Evolutionary conservation across 2,888 invertebrate species (phyloP).

Genomic region (Eilema griseolum): DNA sequence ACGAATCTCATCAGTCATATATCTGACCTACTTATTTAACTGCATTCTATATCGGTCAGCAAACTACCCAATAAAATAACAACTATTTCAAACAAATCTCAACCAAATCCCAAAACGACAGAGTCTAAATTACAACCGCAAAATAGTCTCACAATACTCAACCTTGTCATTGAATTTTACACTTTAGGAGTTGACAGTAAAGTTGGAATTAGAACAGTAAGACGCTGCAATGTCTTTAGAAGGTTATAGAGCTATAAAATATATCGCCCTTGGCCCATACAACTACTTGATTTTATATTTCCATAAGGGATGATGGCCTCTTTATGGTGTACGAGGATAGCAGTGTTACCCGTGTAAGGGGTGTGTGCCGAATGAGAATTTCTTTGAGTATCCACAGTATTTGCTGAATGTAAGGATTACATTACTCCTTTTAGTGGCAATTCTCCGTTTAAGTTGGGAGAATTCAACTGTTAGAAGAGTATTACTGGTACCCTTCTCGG

Average conservation of each 20-base stretch:
- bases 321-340: constrained; percentile 50
- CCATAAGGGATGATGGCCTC: constrained; percentile 48
- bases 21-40: constrained; percentile 24
- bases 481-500: no score
- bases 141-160: constrained; percentile 6
- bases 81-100: constrained; percentile 19
- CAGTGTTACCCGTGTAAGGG: constrained; percentile 39
- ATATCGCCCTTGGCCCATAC: constrained; percentile 43
- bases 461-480: neutral
- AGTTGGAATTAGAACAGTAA: constrained; percentile 20
- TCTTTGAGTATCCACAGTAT: neutral
- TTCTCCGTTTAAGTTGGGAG: neutral
- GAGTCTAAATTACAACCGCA: constrained; percentile 35
- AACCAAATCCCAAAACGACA: constrained; percentile 26
- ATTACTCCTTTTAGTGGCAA: neutral
- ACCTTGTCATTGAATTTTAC: constrained; percentile 10
- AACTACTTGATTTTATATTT: constrained; percentile 57
- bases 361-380: constrained; percentile 9
- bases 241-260: constrained; percentile 55
- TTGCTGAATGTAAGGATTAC: neutral
- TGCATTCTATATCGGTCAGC: constrained; percentile 24
- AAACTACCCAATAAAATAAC: constrained; percentile 13
- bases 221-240: constrained; percentile 28
- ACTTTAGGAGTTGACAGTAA: neutral
- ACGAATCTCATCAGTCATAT: constrained; percentile 14